These are phyloP conservation scores for Gymnoscopelus braueri DNA, from an alignment of 2,797 vertebrate genomes.

Conservation along the genomic window DNA sequence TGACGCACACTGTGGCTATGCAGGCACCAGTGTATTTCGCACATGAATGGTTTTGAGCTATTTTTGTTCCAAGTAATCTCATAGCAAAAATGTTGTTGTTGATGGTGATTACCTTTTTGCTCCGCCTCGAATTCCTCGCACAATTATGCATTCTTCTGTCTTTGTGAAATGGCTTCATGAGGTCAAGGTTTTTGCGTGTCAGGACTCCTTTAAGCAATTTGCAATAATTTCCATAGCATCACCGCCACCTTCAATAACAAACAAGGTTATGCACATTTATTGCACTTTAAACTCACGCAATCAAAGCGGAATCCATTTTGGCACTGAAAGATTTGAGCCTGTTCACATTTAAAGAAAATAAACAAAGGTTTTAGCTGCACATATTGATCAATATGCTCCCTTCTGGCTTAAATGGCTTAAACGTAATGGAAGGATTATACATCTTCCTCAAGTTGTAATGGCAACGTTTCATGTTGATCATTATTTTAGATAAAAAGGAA, in stretches of 20 bases:
- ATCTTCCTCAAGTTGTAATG: conserved; percentile 52
- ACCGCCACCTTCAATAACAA: conserved; percentile 81
- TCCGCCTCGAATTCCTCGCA: conserved; percentile 63
- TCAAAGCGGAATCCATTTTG: conserved; percentile 47
- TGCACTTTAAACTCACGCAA: conserved; percentile 53
- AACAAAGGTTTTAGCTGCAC: conserved; percentile 35
- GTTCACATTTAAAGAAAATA: conserved; percentile 25
- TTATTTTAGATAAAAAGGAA: conserved; percentile 40
- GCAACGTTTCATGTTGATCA: conserved; percentile 46
- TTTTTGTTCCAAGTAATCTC: conserved; percentile 47
- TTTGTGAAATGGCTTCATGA: conserved; percentile 68
- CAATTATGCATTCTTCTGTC: conserved; percentile 71
- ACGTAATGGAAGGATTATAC: conserved; percentile 40
- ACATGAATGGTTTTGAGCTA: conserved; percentile 48
- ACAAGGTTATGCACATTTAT: conserved; percentile 77
- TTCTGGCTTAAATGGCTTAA: conserved; percentile 21
- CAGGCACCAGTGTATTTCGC: conserved; percentile 40
- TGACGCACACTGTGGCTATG: conserved; percentile 29
- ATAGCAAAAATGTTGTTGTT: conserved; percentile 48
- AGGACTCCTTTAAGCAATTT: conserved; percentile 84
- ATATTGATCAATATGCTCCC: conserved; percentile 18
- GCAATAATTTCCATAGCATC: conserved; percentile 86
- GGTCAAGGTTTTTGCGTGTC: conserved; percentile 80
- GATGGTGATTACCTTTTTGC: conserved; percentile 58
- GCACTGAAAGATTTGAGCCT: conserved; percentile 29